Conservation (phyloP, 2,797 vertebrate species). For the Sebastes iracundus region DNA sequence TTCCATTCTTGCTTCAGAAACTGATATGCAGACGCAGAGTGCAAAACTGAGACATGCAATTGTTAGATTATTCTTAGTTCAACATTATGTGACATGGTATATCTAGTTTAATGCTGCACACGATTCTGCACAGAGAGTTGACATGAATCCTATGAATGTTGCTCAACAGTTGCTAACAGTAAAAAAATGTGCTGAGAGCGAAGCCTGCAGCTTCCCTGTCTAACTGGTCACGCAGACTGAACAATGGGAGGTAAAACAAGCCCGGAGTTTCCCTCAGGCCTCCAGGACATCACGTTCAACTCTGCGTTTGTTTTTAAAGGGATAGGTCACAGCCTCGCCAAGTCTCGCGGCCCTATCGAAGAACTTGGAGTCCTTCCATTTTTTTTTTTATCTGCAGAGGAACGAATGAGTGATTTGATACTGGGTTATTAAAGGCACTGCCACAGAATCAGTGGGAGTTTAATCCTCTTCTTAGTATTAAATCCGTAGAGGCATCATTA, state of each 20-base stretch:
- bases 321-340: slow-evolving; percentile 30
- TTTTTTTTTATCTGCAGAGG: slow-evolving; percentile 20
- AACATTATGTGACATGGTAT: background rate
- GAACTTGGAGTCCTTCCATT: slow-evolving; percentile 59
- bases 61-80: background rate
- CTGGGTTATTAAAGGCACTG: slow-evolving; percentile 15
- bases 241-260: slow-evolving; percentile 67
- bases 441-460: background rate
- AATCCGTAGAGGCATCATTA: background rate
- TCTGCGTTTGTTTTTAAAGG: slow-evolving; percentile 59
- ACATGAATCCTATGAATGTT: background rate
- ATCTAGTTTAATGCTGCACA: background rate
- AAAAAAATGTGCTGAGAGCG: slow-evolving; percentile 23
- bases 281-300: slow-evolving; percentile 60
- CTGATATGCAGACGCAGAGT: background rate
- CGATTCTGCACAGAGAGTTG: background rate
- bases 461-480: slow-evolving; percentile 3
- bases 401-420: slow-evolving; percentile 23
- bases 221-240: slow-evolving; percentile 57
- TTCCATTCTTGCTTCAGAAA: background rate
- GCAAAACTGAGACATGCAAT: background rate
- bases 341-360: slow-evolving; percentile 8
- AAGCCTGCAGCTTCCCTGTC: slow-evolving; percentile 47
- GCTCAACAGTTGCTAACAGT: slow-evolving; percentile 31
- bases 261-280: slow-evolving; percentile 71